Conservation (phyloP, 2,888 invertebrate genomes). For the Apeira syringaria region DNA sequence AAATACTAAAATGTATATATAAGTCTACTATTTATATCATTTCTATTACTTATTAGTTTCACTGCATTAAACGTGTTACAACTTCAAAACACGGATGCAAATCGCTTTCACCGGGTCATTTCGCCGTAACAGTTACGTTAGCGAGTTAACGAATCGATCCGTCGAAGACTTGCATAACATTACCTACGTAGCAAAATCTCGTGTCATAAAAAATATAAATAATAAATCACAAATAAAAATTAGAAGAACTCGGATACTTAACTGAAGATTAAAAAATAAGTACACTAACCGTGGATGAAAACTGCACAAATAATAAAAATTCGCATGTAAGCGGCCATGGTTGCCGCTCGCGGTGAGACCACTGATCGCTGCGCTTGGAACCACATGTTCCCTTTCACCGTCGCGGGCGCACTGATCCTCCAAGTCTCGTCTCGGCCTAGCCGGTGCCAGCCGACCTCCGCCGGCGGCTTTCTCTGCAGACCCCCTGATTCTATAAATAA, state of each 20-base stretch:
- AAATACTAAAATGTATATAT: too few species aligned
- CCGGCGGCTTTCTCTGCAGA: constrained; percentile 71
- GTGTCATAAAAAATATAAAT: too few species aligned
- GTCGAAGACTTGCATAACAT: constrained; percentile 68
- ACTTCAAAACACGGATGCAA: constrained; percentile 40
- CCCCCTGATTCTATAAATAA: constrained; percentile 54
- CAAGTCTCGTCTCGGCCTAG: constrained; percentile 35
- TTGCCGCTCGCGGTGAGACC: constrained; percentile 49
- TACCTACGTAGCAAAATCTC: constrained; percentile 47
- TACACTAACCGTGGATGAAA: constrained; percentile 70
- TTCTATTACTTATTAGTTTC: constrained; percentile 1
- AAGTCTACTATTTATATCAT: too few species aligned
- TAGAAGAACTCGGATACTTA: background rate
- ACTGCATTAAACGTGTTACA: constrained; percentile 21
- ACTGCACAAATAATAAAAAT: constrained; percentile 69
- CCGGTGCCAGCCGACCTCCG: constrained; percentile 58
- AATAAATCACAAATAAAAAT: background rate
- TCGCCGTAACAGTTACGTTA: constrained; percentile 68
- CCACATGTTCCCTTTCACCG: constrained; percentile 75
- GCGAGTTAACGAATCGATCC: constrained; percentile 50
- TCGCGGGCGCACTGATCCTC: constrained; percentile 69
- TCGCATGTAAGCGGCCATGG: constrained; percentile 64
- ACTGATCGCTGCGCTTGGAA: constrained; percentile 48
- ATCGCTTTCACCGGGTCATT: constrained; percentile 68
- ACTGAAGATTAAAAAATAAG: constrained; percentile 20